Base-by-base conservation (phyloP, 30 jellyfish, hydroid and myxozoan species). In the Mastigias papua region DNA sequence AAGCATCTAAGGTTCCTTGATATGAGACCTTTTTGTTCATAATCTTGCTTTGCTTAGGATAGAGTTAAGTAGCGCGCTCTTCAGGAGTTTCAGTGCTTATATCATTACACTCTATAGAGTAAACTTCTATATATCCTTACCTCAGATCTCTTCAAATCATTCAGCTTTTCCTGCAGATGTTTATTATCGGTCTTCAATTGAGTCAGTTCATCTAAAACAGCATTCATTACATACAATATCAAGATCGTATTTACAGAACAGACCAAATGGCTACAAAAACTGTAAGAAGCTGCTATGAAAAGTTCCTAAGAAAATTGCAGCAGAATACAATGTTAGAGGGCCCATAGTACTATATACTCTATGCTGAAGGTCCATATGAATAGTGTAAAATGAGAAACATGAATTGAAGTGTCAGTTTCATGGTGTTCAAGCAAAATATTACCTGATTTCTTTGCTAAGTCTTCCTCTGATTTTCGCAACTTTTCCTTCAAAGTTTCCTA, bases 121-220 rank as follows among this genome's bases (percentile, higher is more conserved):
- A n/a, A n/a, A n/a, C n/a, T n/a, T n/a, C n/a, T n/a, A n/a, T n/a
- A n/a, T n/a, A n/a, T n/a, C 54, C 9, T 21, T 29, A 85, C 94
- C 94, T 85, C 94, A 9, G 85, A 73, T 62, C 64, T 62, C 30
- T 73, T 66, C 48, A 10, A 48, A 48, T 62, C 78, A 10, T 73
- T 77, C 16, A 73, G 83, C 76, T 48, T 77, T 23, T 72, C 83
- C 17, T 48, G 88, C 8, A 73, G 76, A 7, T 63, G 69, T 48
- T 85, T 85, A 72, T 72, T 73, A 30, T 73, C 94, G 3, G 27
- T 8, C 26, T 31, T 62, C 61, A 35, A 34, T 35, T 27, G 88
- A 25, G 30, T 85, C 30, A 63, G 0, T 20, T 72, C 83, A 26
- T 85, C 94, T 85, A 67, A 76, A 50, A 17, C 0, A 54, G 13